Evolutionary conservation across 1,140 invertebrate species (phyloP).

Genomic region (Drosophila sulfurigaster): DNA sequence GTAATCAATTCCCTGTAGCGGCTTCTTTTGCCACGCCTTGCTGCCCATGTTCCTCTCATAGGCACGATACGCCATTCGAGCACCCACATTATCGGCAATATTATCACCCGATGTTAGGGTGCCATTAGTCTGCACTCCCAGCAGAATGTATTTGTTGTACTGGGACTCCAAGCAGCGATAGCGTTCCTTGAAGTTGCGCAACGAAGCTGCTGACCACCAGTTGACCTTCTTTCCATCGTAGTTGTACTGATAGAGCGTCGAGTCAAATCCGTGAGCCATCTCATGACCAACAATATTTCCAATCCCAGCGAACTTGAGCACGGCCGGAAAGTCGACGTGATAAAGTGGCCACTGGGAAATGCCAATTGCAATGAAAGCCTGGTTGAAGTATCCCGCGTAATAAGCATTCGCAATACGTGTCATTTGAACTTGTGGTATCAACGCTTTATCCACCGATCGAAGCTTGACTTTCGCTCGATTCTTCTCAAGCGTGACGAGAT

Average conservation of each 20-base stretch:
- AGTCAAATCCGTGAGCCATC: conserved; percentile 89
- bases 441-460: conserved; percentile 67
- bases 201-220: conserved; percentile 94
- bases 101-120: conserved; percentile 93
- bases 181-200: conserved; percentile 88
- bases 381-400: conserved; percentile 77
- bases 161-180: conserved; percentile 95
- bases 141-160: conserved; percentile 86
- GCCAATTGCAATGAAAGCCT: conserved; percentile 82
- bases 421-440: conserved; percentile 71
- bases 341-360: conserved; percentile 79
- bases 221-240: conserved; percentile 89
- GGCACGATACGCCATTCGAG: conserved; percentile 91
- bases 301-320: conserved; percentile 87
- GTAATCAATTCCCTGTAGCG: conserved; percentile 86
- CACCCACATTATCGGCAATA: conserved; percentile 95
- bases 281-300: conserved; percentile 90
- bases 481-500: conserved; percentile 55
- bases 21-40: conserved; percentile 85
- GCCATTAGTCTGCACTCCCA: conserved; percentile 89
- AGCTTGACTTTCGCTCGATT: conserved; percentile 57
- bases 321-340: conserved; percentile 59
- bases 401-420: conserved; percentile 77
- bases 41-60: conserved; percentile 85
- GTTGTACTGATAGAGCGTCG: conserved; percentile 91